Percentiles rank a stretch among this genome's conserved stretches.
phyloP scores from a whole-genome alignment of 2,113 vertebrate genomes.

The Sinosuthora webbiana region DNA sequence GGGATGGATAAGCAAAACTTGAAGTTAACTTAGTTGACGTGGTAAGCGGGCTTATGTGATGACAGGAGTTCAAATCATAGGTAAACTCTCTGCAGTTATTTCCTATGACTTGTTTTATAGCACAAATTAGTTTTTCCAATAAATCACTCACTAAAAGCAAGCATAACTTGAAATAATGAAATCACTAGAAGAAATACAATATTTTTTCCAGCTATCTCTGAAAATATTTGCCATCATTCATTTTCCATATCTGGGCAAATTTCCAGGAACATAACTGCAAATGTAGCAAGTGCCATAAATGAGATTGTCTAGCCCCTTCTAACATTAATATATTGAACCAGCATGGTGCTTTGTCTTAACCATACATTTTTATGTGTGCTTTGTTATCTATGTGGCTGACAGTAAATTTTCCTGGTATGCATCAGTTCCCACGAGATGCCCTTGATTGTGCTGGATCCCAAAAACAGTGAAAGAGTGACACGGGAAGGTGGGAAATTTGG shows the following conservation, averaged over 20 bases:
- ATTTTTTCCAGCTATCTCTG: neutral
- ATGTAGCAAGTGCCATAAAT: neutral
- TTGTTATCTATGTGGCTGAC: neutral
- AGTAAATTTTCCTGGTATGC: neutral
- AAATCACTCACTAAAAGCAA: neutral
- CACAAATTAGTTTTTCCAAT: neutral
- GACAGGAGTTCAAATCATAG: neutral
- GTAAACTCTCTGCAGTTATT: neutral
- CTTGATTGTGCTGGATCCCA: constrained; percentile 18
- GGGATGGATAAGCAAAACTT: neutral
- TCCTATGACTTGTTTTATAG: neutral
- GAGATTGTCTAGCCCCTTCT: neutral
- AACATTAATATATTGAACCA: neutral
- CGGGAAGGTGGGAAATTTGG: neutral
- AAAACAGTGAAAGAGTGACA: neutral
- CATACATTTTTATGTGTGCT: neutral
- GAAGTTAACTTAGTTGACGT: neutral
- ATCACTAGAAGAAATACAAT: neutral
- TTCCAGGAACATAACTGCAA: neutral
- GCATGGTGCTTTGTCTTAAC: neutral
- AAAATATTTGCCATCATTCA: neutral
- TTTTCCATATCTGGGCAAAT: neutral
- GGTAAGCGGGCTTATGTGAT: neutral
- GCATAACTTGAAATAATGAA: neutral
- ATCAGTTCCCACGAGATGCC: neutral